Conservation (phyloP, 2,888 invertebrate genomes). For the Hyposoter didymator region DNA sequence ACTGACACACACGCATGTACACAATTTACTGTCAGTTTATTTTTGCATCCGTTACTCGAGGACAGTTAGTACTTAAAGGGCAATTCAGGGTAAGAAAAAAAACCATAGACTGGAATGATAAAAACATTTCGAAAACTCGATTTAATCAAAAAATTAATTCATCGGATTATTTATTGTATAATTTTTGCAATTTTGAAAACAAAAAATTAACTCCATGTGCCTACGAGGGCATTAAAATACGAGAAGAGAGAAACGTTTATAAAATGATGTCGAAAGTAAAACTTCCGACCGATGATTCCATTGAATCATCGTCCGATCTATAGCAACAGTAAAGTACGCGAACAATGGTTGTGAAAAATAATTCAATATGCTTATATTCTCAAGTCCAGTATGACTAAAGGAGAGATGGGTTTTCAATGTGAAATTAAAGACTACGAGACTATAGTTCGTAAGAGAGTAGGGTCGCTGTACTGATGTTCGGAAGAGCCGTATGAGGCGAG, state of each 20-base stretch:
- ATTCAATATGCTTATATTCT: neutral
- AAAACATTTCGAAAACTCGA: no score
- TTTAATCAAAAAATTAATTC: no score
- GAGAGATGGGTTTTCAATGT: slow-evolving; percentile 27
- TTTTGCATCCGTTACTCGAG: slow-evolving; percentile 23
- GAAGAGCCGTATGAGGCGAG: slow-evolving; percentile 47
- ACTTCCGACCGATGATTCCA: neutral
- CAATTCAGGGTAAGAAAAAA: slow-evolving; percentile 32
- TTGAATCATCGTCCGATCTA: neutral
- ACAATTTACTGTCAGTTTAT: neutral
- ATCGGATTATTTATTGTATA: neutral
- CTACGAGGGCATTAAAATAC: neutral
- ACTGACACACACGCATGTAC: slow-evolving; percentile 42
- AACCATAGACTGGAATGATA: neutral
- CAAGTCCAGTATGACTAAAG: neutral
- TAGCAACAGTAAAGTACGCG: neutral
- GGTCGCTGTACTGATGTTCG: slow-evolving; percentile 30
- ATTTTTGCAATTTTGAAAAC: neutral
- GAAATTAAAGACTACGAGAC: slow-evolving; percentile 24
- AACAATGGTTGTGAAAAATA: slow-evolving; percentile 7
- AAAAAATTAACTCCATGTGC: neutral
- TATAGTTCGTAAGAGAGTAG: slow-evolving; percentile 19
- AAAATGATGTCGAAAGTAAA: neutral
- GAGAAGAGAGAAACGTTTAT: neutral
- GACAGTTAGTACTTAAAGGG: slow-evolving; percentile 43